These are phyloP conservation scores for Hyles lineata DNA, from an alignment of 2,888 invertebrate species.

Conservation along the genomic window DNA sequence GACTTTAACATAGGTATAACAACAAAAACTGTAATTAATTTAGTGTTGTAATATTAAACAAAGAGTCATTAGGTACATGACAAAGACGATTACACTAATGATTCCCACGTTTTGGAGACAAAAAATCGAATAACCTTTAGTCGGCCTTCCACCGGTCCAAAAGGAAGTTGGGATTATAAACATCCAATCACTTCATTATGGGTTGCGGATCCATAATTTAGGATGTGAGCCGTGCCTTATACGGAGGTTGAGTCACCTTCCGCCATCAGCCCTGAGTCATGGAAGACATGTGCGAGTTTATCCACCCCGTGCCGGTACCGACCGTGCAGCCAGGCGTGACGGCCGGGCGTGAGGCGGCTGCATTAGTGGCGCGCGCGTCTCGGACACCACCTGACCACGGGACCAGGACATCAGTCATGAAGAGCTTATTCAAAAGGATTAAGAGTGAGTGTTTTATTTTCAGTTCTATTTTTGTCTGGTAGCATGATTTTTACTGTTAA, in stretches of 20 bases:
- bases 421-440: constrained; percentile 68
- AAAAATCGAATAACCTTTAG: too few relatives aligned
- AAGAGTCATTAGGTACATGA: too few relatives aligned
- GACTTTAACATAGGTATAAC: too few relatives aligned
- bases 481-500: not conserved
- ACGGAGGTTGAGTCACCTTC: constrained; percentile 27
- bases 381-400: constrained; percentile 53
- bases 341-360: constrained; percentile 47
- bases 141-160: not conserved
- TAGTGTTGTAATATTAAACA: too few relatives aligned
- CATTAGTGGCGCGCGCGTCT: constrained; percentile 71
- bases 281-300: constrained; percentile 55
- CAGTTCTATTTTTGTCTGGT: not conserved
- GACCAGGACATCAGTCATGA: constrained; percentile 54
- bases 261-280: constrained; percentile 23
- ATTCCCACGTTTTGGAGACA: too few relatives aligned
- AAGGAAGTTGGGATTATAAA: not conserved
- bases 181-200: not conserved
- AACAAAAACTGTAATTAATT: too few relatives aligned
- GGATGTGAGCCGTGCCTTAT: constrained; percentile 16
- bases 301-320: constrained; percentile 68
- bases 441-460: constrained; percentile 63
- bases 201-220: constrained; percentile 17
- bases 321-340: constrained; percentile 66
- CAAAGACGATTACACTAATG: too few relatives aligned